Conservation (phyloP, 2,797 vertebrate species). For the Artibeus lituratus region DNA sequence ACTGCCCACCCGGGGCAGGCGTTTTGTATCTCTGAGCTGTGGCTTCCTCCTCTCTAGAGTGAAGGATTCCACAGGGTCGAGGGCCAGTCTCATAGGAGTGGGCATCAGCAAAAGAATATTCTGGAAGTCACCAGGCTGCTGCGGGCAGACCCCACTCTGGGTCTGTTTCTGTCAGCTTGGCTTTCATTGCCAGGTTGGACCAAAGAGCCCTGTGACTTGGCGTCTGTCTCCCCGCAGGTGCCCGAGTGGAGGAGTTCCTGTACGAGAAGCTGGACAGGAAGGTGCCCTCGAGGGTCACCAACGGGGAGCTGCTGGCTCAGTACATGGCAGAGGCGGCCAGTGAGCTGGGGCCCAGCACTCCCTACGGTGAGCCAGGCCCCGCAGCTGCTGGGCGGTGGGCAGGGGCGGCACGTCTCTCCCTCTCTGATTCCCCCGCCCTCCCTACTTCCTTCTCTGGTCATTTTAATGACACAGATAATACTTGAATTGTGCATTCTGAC, state of each 20-base stretch:
- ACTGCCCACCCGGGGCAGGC: no score
- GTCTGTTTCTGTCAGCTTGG: neutral
- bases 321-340: conserved; percentile 94
- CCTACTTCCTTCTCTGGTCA: neutral
- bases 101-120: neutral
- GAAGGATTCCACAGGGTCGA: neutral
- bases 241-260: conserved; percentile 96
- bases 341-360: conserved; percentile 89
- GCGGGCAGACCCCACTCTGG: neutral
- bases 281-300: conserved; percentile 91
- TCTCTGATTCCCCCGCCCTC: neutral
- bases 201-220: neutral
- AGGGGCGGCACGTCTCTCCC: fast-evolving
- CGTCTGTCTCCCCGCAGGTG: conserved; percentile 78
- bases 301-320: conserved; percentile 92
- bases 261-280: conserved; percentile 96
- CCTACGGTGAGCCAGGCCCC: conserved; percentile 88
- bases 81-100: neutral
- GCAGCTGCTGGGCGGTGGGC: no score
- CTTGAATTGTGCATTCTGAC: neutral
- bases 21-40: neutral
- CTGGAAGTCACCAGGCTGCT: neutral
- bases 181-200: neutral
- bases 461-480: neutral
- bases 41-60: neutral